Conservation (phyloP, 2,888 invertebrate genomes). For the Diploptera punctata region DNA sequence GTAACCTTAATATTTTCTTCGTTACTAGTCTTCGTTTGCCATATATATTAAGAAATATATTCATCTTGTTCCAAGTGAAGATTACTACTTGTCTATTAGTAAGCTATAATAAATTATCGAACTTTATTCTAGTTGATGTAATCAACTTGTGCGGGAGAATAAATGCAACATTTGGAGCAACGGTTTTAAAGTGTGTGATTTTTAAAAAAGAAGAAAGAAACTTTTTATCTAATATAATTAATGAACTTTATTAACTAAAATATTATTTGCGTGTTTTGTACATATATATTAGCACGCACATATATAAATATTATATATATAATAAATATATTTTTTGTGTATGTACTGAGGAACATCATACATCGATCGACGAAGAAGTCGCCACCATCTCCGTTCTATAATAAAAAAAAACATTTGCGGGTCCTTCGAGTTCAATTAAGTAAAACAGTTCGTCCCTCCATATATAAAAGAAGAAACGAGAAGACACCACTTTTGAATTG, state of each 20-base stretch:
- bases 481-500: not conserved
- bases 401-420: conserved; percentile 36
- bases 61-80: conserved; percentile 41
- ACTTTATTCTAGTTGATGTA: conserved; percentile 4
- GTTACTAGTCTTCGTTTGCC: conserved; percentile 46
- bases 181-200: conserved; percentile 38
- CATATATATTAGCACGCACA: conserved; percentile 33
- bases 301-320: conserved; percentile 33
- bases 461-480: conserved; percentile 21
- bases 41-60: conserved; percentile 44
- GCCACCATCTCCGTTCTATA: conserved; percentile 38
- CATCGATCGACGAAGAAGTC: conserved; percentile 37
- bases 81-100: conserved; percentile 19
- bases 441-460: conserved; percentile 42
- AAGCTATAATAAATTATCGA: not conserved
- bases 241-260: conserved; percentile 36
- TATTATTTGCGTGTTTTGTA: conserved; percentile 31
- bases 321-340: conserved; percentile 42
- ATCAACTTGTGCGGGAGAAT: conserved; percentile 20
- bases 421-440: conserved; percentile 36
- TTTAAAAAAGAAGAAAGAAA: conserved; percentile 38
- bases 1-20: conserved; percentile 42
- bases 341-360: conserved; percentile 37
- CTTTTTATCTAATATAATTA: conserved; percentile 37
- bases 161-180: not conserved